Percentiles rank a stretch among this genome's conserved stretches.
Evolutionary conservation across 2,113 vertebrate species (phyloP).

Genomic region (Scatophagus argus): DNA sequence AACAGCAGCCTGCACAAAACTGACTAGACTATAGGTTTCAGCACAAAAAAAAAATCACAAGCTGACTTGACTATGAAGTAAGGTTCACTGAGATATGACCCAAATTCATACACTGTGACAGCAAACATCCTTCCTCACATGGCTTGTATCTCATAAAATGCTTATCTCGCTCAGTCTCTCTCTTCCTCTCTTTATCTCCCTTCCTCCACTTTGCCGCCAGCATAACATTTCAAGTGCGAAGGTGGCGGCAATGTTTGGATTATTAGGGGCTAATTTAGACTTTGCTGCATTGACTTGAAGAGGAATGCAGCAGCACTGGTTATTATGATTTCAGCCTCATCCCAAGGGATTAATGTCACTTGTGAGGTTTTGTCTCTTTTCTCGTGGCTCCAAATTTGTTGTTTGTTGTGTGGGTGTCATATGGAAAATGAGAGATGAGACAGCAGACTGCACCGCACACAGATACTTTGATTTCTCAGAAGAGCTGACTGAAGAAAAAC

Average conservation of each 20-base stretch:
- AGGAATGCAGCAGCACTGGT: conserved; percentile 15
- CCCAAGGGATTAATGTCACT: conserved; percentile 45
- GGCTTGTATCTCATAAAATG: conserved; percentile 23
- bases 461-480: conserved; percentile 31
- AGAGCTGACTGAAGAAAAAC: conserved; percentile 41
- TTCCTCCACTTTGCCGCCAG: conserved; percentile 32
- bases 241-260: conserved; percentile 38
- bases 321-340: conserved; percentile 21
- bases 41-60: conserved; percentile 12
- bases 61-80: conserved; percentile 10
- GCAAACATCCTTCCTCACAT: conserved; percentile 33
- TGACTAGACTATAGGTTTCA: not conserved
- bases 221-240: conserved; percentile 36
- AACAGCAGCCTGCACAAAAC: not conserved
- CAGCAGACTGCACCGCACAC: conserved; percentile 1
- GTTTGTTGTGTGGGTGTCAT: conserved; percentile 25
- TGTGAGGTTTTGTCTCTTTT: conserved; percentile 22
- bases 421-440: conserved; percentile 23
- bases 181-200: conserved; percentile 36
- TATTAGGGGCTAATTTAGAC: conserved; percentile 43
- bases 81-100: conserved; percentile 31
- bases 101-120: conserved; percentile 38
- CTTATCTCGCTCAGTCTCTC: conserved; percentile 19
- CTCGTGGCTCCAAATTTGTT: conserved; percentile 4
- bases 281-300: conserved; percentile 31